These are phyloP conservation scores for Eurosta solidaginis DNA, from an alignment of 1,140 invertebrate genomes.

Conservation along the genomic window DNA sequence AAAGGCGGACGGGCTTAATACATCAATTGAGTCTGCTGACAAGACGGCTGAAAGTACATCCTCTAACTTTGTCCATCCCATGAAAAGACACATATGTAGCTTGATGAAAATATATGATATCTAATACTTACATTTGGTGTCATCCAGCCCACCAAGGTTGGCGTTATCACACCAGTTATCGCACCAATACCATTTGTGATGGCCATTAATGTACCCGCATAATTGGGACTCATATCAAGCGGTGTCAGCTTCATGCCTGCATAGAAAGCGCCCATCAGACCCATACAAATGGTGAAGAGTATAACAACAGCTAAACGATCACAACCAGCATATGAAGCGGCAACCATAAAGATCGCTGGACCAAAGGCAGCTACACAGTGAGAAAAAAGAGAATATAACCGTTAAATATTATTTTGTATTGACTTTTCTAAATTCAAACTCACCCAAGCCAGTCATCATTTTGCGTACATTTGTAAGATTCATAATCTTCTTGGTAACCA, in stretches of 20 bases:
- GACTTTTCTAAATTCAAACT: neutral
- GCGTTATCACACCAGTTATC: conserved; percentile 78
- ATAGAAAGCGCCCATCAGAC: conserved; percentile 77
- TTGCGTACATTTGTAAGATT: conserved; percentile 70
- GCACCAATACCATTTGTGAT: conserved; percentile 84
- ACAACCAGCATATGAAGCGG: conserved; percentile 81
- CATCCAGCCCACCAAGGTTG: conserved; percentile 76
- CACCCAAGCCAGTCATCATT: conserved; percentile 74
- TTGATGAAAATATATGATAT: neutral
- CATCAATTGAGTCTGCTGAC: no score
- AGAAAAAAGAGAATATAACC: neutral
- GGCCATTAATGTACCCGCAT: conserved; percentile 81
- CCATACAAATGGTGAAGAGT: conserved; percentile 74
- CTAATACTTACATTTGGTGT: conserved; percentile 71
- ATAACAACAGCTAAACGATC: conserved; percentile 68
- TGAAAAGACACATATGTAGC: no score
- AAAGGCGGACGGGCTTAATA: neutral
- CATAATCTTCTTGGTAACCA: conserved; percentile 66
- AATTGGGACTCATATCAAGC: conserved; percentile 83
- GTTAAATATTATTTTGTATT: neutral
- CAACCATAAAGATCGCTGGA: conserved; percentile 79
- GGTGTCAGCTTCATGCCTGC: conserved; percentile 81
- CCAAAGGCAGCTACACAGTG: conserved; percentile 69
- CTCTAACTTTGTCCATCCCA: no score
- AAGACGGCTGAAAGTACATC: no score